Evolutionary conservation across 2,113 vertebrate genomes (phyloP), one percentile per base, ranked within the genome.

Genomic region (Callospermophilus lateralis): DNA sequence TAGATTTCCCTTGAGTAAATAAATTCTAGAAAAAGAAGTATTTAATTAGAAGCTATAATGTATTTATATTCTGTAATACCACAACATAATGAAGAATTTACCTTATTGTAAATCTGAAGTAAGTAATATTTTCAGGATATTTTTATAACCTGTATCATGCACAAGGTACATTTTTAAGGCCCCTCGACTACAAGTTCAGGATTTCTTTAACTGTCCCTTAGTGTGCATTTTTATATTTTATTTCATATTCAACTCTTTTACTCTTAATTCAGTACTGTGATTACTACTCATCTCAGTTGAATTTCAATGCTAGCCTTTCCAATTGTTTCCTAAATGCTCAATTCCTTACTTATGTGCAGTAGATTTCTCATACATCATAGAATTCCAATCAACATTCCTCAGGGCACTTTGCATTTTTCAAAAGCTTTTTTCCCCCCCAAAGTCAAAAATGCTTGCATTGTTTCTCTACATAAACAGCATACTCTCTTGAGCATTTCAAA

Each of bases 341-440:
- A 94, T 98, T 98, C 97, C 92, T 88, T 97, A 61, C 85, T 97
- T 87, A 95, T 96, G 74, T 97, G 97, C 95, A 92, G 79, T 93
- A 97, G 88, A 96, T 98, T 97, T 98, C 94, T 98, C 94, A 97
- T 97, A 97, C 92, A 92, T 98, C 97, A 98, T 90, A 98, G 97
- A 98, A 98, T 98, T 98, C 97, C 97, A 98, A 98, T 98, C 98
- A 98, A 61, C 92, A 97, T 97, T 98, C 97, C 81, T 96, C 90
- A 96, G 96, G 98, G 97, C 93, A 96, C 53, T 95, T 94, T 94
- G 78, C 73, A 97, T 84, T 85, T n/a, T 97, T 96, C 86, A 90
- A 95, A 0, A 51, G 84, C 88, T 95, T 93, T 95, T 96, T 94
- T 48, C 95, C 98, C 98, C 86, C 91, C 96, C 90, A 92, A 98